Conservation (phyloP, 2,113 vertebrate genomes). For the Rhynchomys soricoides region DNA sequence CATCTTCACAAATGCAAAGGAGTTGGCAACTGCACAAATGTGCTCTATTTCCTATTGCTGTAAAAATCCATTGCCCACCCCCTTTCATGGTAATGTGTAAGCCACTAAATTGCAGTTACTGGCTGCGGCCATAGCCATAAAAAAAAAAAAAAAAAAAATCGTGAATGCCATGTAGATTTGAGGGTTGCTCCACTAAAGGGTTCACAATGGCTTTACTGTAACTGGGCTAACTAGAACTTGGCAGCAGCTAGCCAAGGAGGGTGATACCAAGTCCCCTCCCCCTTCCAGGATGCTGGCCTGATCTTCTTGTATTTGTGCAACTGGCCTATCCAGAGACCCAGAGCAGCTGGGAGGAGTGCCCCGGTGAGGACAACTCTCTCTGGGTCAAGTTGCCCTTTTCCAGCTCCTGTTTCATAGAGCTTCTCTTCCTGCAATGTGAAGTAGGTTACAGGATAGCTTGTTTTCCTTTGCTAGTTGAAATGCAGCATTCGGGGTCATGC, state of each 20-base stretch:
- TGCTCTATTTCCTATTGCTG: slow-evolving; percentile 79
- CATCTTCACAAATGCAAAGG: slow-evolving; percentile 83
- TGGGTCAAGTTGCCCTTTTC: slow-evolving; percentile 79
- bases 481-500: slow-evolving; percentile 77
- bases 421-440: slow-evolving; percentile 75
- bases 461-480: slow-evolving; percentile 80
- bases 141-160: slow-evolving; percentile 57
- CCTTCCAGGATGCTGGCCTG: slow-evolving; percentile 80
- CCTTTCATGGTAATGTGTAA: slow-evolving; percentile 76
- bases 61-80: slow-evolving; percentile 70
- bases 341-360: slow-evolving; percentile 62
- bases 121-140: slow-evolving; percentile 72
- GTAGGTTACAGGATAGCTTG: slow-evolving; percentile 78
- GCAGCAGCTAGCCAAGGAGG: slow-evolving; percentile 64
- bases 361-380: slow-evolving; percentile 60
- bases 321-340: slow-evolving; percentile 71
- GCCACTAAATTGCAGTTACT: slow-evolving; percentile 73
- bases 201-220: slow-evolving; percentile 80
- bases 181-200: slow-evolving; percentile 78
- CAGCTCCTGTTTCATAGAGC: slow-evolving; percentile 71
- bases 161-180: slow-evolving; percentile 75
- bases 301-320: slow-evolving; percentile 80
- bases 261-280: slow-evolving; percentile 75
- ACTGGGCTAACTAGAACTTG: slow-evolving; percentile 80
- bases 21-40: slow-evolving; percentile 78